Base-by-base conservation (phyloP, 2,888 invertebrate species). In the Melanchra persicariae region DNA sequence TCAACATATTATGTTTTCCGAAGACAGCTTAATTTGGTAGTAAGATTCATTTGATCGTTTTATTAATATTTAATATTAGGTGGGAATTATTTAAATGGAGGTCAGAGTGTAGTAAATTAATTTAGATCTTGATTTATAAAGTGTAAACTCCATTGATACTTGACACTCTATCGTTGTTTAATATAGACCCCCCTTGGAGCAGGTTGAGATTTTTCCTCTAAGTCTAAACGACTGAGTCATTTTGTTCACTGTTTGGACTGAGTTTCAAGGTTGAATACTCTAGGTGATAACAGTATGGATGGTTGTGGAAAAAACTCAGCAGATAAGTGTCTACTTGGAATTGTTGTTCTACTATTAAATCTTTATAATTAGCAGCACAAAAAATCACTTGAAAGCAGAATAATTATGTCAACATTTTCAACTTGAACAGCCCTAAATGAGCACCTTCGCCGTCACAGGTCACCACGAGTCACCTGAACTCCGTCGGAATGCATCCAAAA, bases 11-110 rank as follows among this genome's bases (percentile, higher is more conserved):
- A 58, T 12, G 5, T 61, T 19, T 22, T 9, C 17, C 9, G 61
- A 57, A 49, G 77, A 80, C 69, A 78, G 40, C 45, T 78, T 74
- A 40, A 80, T 78, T 61, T 40, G 55, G 30, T 75, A 57, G 52
- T 79, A 54, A 54, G 24, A 65, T 65, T 51, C 4, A 26, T 63
- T 68, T 55, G 34, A 58, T 68, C 52, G 47, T 77, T 57, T 57
- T 72, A 61, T 79, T 74, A 30, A 62, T 77, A 63, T 60, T 72
- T 62, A 66, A 58, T 72, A 72, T 58, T n/a, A 19, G 22, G 8
- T 57, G 47, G 7, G 22, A 74, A 34, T 37, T 61, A 57, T 61
- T 71, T 78, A 51, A 60, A 74, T 67, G 43, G 49, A 74, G 63
- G 80, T 74, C 68, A 58, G 57, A 49, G 45, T 55, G 61, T 37